Evolutionary conservation across 2,113 vertebrate genomes (phyloP), one percentile per base, ranked within the genome.

Genomic region (Pleuronectes platessa): DNA sequence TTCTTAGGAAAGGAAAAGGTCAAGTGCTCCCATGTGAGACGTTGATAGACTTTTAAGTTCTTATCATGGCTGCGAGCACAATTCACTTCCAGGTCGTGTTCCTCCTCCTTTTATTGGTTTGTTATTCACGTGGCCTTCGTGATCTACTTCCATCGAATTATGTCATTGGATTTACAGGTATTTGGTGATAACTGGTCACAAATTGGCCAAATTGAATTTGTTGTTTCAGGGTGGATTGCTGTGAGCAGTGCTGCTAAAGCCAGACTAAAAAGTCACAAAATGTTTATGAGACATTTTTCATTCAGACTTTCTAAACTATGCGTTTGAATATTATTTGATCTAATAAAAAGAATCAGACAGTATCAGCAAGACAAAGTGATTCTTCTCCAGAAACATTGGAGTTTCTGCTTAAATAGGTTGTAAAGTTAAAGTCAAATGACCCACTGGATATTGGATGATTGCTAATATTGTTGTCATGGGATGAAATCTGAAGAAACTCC

Each of bases 1-100:
- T 82, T 14, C 61, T n/a, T 17, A 60, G 68, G 51, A 61, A 82
- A 79, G 58, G 49, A 63, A 88, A 86, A 88, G 83, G 79, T 85
- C 71, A 88, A 80, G 77, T 80, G 68, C 2, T 27, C 4, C 5
- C 42, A n/a, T 67, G 61, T 27, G 68, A 79, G 61, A 79, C 0
- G 2, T 17, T 14, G 12, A 75, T 71, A 24, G 74, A 73, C 60
- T 80, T 70, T 58, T 73, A 75, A 59, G 31, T 42, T 26, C 14
- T 72, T 13, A 54, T 68, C 21, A 31, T 24, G 37, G 40, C 47
- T 56, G 60, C 53, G 6, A 5, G n/a, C 18, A 78, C 56, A 73
- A 68, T 26, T 42, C n/a, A 70, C 47, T 10, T 37, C 2, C 24
- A 64, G 51, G 18, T 11, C 18, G 13, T 18, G 60, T 23, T 54